phyloP scores from a whole-genome alignment of 1,140 invertebrate genomes.

The Lerema accius region DNA sequence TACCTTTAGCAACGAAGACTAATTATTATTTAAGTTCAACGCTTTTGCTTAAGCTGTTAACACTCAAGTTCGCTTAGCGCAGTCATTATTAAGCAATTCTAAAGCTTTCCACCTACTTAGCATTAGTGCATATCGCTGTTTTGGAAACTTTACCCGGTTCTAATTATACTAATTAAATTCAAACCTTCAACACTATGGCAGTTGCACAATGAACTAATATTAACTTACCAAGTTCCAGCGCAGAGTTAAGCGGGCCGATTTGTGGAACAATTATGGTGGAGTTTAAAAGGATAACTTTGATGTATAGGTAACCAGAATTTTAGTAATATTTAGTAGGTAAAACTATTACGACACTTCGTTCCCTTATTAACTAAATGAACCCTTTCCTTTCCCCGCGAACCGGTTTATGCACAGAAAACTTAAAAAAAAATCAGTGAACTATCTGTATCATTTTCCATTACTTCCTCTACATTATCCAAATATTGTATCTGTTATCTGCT shows the following conservation, averaged over 20 bases:
- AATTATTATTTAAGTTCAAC: background rate
- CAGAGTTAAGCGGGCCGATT: background rate
- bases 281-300: background rate
- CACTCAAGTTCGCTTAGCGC: conserved; percentile 7
- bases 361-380: too few relatives aligned
- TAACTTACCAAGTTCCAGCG: conserved; percentile 2
- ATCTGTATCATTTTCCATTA: too few relatives aligned
- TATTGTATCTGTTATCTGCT: too few relatives aligned
- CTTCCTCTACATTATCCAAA: too few relatives aligned
- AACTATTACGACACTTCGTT: too few relatives aligned
- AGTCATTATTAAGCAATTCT: conserved; percentile 25
- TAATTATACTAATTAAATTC: conserved; percentile 18
- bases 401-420: too few relatives aligned
- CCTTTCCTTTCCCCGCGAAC: too few relatives aligned
- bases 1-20: too few relatives aligned
- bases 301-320: too few relatives aligned
- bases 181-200: conserved; percentile 4
- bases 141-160: conserved; percentile 8
- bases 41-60: background rate
- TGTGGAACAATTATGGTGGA: background rate
- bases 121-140: conserved; percentile 20
- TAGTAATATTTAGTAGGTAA: too few relatives aligned
- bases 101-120: conserved; percentile 24
- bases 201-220: background rate
- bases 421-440: too few relatives aligned